phyloP scores from a whole-genome alignment of 2,797 vertebrate species.

The Hoplostethus mediterraneus region DNA sequence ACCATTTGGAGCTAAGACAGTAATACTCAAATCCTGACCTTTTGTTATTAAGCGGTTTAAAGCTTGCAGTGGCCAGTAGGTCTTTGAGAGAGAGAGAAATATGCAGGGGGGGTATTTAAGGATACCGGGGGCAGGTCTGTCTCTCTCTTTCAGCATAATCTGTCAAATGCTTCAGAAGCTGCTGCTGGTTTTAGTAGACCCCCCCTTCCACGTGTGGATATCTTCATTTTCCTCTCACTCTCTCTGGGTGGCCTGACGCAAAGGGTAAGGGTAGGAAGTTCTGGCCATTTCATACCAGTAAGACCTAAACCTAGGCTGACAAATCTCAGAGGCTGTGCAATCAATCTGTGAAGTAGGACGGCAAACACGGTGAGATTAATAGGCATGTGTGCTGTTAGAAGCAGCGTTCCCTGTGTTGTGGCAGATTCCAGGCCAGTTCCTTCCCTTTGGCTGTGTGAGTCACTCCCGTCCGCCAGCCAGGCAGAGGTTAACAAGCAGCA shows the following conservation, averaged over 20 bases:
- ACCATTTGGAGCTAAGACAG: constrained; percentile 3
- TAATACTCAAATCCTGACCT: constrained; percentile 17
- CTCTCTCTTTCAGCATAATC: constrained; percentile 37
- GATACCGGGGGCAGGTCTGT: constrained; percentile 1
- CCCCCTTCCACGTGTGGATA: constrained; percentile 23
- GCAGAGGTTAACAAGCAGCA: constrained; percentile 35
- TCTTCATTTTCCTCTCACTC: constrained; percentile 16
- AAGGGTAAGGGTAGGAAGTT: constrained; percentile 37
- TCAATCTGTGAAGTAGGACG: not conserved
- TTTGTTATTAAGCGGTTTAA: constrained; percentile 5
- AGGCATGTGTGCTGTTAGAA: not conserved
- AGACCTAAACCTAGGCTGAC: not conserved
- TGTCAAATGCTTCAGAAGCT: constrained; percentile 68
- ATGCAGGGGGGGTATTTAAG: not conserved
- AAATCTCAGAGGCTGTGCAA: constrained; percentile 3
- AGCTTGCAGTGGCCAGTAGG: not conserved
- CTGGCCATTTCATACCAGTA: constrained; percentile 35
- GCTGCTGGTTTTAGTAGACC: constrained; percentile 41
- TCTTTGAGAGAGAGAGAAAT: not conserved
- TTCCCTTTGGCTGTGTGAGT: constrained; percentile 34
- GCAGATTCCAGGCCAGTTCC: constrained; percentile 10
- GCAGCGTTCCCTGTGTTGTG: constrained; percentile 19
- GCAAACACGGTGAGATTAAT: constrained; percentile 19
- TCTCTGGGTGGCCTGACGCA: constrained; percentile 71
- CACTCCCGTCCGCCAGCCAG: constrained; percentile 38